Evolutionary conservation across 2,888 invertebrate species (phyloP), one percentile per base, ranked within the genome.

Genomic region (Julus scandinavius): DNA sequence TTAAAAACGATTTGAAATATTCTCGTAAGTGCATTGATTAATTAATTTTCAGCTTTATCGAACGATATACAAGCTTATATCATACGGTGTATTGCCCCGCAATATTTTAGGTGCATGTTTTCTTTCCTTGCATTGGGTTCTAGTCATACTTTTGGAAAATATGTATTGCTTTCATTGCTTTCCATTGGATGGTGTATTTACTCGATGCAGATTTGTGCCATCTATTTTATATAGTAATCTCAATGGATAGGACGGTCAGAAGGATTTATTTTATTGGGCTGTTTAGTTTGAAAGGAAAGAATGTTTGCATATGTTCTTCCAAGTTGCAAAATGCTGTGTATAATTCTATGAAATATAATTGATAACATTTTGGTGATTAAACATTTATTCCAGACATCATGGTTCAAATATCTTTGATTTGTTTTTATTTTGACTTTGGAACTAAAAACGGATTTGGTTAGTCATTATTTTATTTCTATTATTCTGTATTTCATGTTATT

Each of bases 141-240:
- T 49, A 50, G 86, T 49, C 50, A 50, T 86, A 86, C 86, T 86
- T 86, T 6, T 86, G 49, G 86, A 29, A n/a, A 54, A 86, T 15
- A n/a, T 50, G 45, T 86, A 9, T 86, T 17, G 86, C 49, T 86
- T 50, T 45, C 15, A 20, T 15, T 49, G 49, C 13, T 80, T 40
- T 3, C 38, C 80, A 15, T 80, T 80, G 80, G 38, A 80, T 38
- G 7, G 80, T 80, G 13, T 72, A 40, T 80, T 80, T 80, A 7
- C 38, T 80, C 15, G 80, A 80, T 80, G 80, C 38, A 15, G 38
- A 29, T 80, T 80, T 40, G 11, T 40, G 38, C 13, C 80, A 80
- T 80, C 4, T 38, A 13, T 80, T 6, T 11, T 15, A 9, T 63
- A 15, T 17, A n/a, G 80, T 80, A 80, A 80, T 38, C 80, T 80